Evolutionary conservation across 2,113 vertebrate species (phyloP).

Genomic region (Onychostruthus taczanowskii): DNA sequence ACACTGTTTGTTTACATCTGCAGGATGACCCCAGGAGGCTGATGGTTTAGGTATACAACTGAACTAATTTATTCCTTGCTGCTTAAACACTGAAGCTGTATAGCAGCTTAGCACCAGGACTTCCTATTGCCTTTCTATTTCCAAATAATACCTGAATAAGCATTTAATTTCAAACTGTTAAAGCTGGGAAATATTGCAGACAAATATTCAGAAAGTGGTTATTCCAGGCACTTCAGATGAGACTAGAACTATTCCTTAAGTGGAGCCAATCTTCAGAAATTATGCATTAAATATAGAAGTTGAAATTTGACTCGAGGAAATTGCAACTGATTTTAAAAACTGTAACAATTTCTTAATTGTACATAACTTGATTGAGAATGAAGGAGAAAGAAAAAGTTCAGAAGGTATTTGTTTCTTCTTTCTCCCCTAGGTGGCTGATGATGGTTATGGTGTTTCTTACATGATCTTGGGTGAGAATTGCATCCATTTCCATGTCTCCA

Average conservation of each 20-base stretch:
- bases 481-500: constrained; percentile 95
- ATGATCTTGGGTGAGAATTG: constrained; percentile 87
- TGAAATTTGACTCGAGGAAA: not conserved
- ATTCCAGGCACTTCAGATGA: not conserved
- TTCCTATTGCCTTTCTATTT: not conserved
- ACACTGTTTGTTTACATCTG: not conserved
- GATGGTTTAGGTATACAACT: not conserved
- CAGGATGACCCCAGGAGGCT: not conserved
- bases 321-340: not conserved
- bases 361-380: not conserved
- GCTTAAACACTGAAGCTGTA: not conserved
- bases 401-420: not conserved
- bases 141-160: not conserved
- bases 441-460: constrained; percentile 97
- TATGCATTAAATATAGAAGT: not conserved
- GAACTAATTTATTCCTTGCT: not conserved
- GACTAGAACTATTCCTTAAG: not conserved
- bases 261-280: not conserved
- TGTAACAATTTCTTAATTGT: not conserved
- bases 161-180: not conserved
- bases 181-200: not conserved
- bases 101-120: not conserved
- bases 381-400: not conserved
- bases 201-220: not conserved
- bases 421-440: constrained; percentile 87